Evolutionary conservation across 2,797 vertebrate genomes (phyloP).

Genomic region (Sebastes trivittatus): DNA sequence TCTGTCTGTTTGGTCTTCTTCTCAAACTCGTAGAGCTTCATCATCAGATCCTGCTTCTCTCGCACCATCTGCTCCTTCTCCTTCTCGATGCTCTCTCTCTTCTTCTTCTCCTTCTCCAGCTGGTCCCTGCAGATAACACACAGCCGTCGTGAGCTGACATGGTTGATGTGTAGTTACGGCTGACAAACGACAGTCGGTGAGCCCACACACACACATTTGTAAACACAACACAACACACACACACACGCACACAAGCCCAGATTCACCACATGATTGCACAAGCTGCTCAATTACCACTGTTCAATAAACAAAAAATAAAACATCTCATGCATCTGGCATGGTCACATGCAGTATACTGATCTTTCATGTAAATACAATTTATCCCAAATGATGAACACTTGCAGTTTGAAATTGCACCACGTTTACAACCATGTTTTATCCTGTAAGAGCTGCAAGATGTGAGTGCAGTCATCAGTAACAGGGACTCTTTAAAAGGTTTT

Average conservation of each 20-base stretch:
- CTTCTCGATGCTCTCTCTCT: conserved; percentile 88
- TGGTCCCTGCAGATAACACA: conserved; percentile 87
- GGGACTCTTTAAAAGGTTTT: not conserved
- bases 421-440: not conserved
- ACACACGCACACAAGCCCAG: not conserved
- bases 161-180: conserved; percentile 1
- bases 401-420: not conserved
- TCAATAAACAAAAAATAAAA: not conserved
- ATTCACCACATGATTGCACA: not conserved
- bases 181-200: conserved; percentile 4
- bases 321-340: not conserved
- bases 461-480: not conserved
- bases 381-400: not conserved
- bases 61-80: conserved; percentile 93
- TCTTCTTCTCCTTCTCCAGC: conserved; percentile 93
- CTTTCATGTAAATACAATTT: not conserved
- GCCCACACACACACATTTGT: not conserved
- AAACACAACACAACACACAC: not conserved
- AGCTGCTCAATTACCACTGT: not conserved
- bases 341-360: not conserved
- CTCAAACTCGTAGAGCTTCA: conserved; percentile 89
- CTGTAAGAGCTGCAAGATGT: not conserved
- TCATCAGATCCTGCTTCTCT: conserved; percentile 91
- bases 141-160: conserved; percentile 28
- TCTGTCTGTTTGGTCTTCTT: conserved; percentile 93